Conservation (phyloP, 1,140 invertebrate genomes). For the Drosophila tristis region DNA sequence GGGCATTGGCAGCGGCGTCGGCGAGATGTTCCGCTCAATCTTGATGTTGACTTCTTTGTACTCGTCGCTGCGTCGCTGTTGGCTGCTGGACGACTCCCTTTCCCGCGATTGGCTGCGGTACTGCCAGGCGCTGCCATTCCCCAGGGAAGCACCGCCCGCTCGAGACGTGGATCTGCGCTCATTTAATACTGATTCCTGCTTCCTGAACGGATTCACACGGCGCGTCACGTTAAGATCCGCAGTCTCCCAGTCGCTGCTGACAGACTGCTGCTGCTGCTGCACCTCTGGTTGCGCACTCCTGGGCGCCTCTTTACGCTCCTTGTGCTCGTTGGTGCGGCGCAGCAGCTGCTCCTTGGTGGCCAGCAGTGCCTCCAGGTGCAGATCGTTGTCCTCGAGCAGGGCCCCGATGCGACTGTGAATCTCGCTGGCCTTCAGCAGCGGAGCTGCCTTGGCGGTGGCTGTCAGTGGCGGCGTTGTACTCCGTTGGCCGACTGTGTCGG, state of each 20-base stretch:
- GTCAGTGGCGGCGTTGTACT: constrained; percentile 64
- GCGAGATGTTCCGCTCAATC: constrained; percentile 50
- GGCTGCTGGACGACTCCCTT: background rate
- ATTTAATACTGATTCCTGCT: constrained; percentile 67
- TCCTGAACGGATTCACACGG: constrained; percentile 49
- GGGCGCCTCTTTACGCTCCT: constrained; percentile 47
- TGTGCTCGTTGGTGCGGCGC: constrained; percentile 58
- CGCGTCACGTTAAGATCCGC: background rate
- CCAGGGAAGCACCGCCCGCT: constrained; percentile 1
- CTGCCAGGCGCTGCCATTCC: constrained; percentile 12
- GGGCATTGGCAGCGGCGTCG: constrained; percentile 24
- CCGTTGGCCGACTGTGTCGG: constrained; percentile 24
- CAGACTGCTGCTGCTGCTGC: background rate
- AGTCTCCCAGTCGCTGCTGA: background rate
- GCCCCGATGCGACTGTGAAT: constrained; percentile 76
- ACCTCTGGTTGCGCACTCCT: background rate
- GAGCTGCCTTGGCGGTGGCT: constrained; percentile 21
- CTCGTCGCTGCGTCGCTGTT: constrained; percentile 7
- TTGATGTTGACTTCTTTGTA: constrained; percentile 47
- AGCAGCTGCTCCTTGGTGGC: constrained; percentile 57
- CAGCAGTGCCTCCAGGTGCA: constrained; percentile 58
- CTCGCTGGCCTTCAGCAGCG: constrained; percentile 62
- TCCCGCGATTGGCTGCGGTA: constrained; percentile 3
- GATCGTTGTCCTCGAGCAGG: constrained; percentile 69
- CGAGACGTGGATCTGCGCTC: constrained; percentile 5